These are phyloP conservation scores for Gymnocheta viridis DNA, from an alignment of 2,888 invertebrate genomes.

Conservation along the genomic window DNA sequence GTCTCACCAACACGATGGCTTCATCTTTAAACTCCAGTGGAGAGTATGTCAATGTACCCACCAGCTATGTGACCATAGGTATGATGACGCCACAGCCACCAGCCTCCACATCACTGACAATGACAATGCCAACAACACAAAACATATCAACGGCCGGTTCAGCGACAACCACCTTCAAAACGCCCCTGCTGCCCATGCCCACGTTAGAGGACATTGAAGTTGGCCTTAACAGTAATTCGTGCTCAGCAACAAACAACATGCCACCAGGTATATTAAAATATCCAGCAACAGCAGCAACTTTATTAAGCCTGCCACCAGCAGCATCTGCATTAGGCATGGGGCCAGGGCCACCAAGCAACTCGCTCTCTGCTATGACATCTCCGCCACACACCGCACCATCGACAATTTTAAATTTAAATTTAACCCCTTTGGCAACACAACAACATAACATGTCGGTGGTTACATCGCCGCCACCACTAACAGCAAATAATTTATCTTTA, in stretches of 20 bases:
- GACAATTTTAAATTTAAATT: conserved; percentile 49
- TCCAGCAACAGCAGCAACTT: conserved; percentile 71
- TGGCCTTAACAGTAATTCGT: conserved; percentile 43
- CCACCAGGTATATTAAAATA: conserved; percentile 74
- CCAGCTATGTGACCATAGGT: conserved; percentile 66
- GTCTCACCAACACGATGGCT: conserved; percentile 48
- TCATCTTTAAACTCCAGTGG: conserved; percentile 62
- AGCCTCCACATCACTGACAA: conserved; percentile 27
- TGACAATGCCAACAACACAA: conserved; percentile 69
- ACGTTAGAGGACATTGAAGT: conserved; percentile 79
- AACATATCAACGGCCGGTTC: conserved; percentile 68
- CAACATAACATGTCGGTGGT: conserved; percentile 34
- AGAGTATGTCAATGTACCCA: conserved; percentile 68
- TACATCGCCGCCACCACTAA: conserved; percentile 64
- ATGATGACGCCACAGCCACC: conserved; percentile 61
- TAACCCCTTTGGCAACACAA: conserved; percentile 59
- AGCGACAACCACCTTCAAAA: conserved; percentile 70
- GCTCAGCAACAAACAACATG: conserved; percentile 39
- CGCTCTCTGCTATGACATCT: conserved; percentile 62
- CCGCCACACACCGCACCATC: conserved; percentile 69
- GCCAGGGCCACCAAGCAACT: conserved; percentile 61
- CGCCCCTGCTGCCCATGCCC: conserved; percentile 78
- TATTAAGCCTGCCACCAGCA: conserved; percentile 60
- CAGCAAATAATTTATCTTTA: conserved; percentile 63
- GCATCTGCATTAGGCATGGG: conserved; percentile 64